These are phyloP conservation scores for Auanema freiburgensis DNA, from an alignment of 2,888 invertebrate species.

Conservation along the genomic window DNA sequence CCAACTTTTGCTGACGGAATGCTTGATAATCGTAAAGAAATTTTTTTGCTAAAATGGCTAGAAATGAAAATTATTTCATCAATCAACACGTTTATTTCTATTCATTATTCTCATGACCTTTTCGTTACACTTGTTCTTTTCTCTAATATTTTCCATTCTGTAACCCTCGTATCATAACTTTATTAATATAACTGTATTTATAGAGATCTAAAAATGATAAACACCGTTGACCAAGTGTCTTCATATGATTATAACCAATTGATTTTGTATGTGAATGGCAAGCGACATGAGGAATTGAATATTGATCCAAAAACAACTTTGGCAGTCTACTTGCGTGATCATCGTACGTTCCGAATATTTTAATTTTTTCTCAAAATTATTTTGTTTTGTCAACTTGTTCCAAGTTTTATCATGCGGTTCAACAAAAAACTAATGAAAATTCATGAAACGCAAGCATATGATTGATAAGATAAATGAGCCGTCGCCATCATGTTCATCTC, in stretches of 20 bases:
- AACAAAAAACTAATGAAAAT: neutral
- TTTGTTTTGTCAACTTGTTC: no score
- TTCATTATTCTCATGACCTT: no score
- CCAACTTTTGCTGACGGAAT: no score
- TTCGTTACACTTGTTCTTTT: no score
- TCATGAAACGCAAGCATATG: conserved; percentile 5
- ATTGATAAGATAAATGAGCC: neutral
- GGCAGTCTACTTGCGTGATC: conserved; percentile 54
- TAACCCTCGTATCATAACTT: no score
- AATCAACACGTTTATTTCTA: no score
- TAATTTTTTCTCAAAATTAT: neutral
- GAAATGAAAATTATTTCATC: no score
- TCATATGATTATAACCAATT: conserved; percentile 42
- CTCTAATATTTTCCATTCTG: no score
- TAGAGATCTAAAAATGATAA: no score
- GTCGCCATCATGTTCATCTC: neutral
- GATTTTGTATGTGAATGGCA: conserved; percentile 60
- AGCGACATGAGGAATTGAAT: conserved; percentile 47
- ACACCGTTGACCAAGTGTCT: neutral
- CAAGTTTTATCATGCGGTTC: neutral
- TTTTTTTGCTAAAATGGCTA: no score
- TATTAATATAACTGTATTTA: no score
- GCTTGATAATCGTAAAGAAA: no score
- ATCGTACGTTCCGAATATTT: conserved; percentile 35
- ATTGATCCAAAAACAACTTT: conserved; percentile 59